Evolutionary conservation across 2,113 vertebrate species (phyloP).

Genomic region (Hypocryptadius cinnamomeus): DNA sequence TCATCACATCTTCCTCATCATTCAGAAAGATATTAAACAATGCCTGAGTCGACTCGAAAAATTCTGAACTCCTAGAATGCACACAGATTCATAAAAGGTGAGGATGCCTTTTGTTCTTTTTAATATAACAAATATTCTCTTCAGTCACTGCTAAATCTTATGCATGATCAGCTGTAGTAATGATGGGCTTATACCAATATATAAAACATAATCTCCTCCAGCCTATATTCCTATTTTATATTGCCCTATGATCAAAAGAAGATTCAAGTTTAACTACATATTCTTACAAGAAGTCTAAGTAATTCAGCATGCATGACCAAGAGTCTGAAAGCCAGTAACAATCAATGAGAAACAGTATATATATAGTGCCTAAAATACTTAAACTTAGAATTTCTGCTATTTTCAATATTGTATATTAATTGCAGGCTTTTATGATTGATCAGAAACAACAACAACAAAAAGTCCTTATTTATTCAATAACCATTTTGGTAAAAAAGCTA

Average conservation of each 20-base stretch:
- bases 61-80: neutral
- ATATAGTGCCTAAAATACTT: neutral
- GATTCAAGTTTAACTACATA: neutral
- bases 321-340: neutral
- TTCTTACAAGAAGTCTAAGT: neutral
- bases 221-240: neutral
- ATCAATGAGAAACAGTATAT: neutral
- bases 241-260: neutral
- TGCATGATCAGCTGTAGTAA: neutral
- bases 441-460: neutral
- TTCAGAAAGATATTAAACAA: neutral
- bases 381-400: neutral
- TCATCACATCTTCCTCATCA: neutral
- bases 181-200: rapidly evolving
- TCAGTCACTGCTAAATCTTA: neutral
- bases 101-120: neutral
- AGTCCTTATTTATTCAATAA: neutral
- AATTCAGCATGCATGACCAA: neutral
- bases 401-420: neutral
- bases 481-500: neutral
- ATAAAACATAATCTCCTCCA: neutral
- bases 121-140: neutral
- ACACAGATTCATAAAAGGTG: neutral
- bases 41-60: neutral
- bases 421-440: neutral